Conservation (phyloP, 2,888 invertebrate genomes). For the Dexiosoma caninum region DNA sequence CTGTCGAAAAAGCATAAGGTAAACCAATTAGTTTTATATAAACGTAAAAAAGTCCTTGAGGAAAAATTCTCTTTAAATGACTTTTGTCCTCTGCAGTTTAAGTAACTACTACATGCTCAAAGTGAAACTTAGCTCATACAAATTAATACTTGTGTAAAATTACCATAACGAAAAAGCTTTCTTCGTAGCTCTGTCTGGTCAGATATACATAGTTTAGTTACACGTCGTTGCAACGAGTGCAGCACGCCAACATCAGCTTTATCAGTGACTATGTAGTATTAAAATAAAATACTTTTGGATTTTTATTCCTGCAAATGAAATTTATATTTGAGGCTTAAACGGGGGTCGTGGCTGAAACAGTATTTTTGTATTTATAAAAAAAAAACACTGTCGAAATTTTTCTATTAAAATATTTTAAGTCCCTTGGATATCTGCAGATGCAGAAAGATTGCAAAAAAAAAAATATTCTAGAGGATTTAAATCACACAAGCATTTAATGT, state of each 20-base stretch:
- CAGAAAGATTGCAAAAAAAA: background rate
- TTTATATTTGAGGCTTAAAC: constrained; percentile 72
- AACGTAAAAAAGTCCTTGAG: constrained; percentile 36
- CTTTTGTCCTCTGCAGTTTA: constrained; percentile 27
- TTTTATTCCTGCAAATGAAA: constrained; percentile 70
- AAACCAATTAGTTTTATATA: constrained; percentile 56
- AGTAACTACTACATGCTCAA: background rate
- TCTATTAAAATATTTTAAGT: constrained; percentile 29
- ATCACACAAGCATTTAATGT: background rate
- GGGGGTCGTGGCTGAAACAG: background rate
- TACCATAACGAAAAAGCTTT: background rate
- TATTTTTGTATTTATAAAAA: background rate
- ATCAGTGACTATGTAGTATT: background rate
- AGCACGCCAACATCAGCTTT: background rate
- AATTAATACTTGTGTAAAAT: too few species aligned
- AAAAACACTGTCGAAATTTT: background rate
- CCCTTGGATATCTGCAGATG: background rate
- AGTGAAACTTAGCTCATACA: background rate
- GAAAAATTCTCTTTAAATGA: constrained; percentile 40
- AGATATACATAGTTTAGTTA: constrained; percentile 11
- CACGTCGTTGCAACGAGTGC: background rate
- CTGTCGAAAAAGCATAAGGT: constrained; percentile 48
- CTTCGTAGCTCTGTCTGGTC: background rate
- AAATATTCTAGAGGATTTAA: background rate
- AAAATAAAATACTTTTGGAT: constrained; percentile 65